Base-by-base conservation (phyloP, 1,140 invertebrate species). In the Aphaenogaster ashmeadi region DNA sequence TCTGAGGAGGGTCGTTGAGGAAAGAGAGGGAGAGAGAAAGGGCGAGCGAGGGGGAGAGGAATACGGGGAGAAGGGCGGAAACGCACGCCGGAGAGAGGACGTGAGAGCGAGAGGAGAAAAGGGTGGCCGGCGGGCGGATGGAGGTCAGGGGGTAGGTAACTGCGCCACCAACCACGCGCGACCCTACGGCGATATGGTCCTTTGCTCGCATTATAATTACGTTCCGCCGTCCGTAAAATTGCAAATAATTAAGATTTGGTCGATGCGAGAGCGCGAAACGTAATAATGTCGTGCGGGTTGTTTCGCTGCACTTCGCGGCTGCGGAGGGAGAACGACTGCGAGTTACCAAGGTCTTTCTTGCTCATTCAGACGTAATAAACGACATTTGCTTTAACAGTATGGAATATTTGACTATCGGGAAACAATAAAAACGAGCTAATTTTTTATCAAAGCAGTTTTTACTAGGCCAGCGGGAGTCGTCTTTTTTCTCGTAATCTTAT, bases 221-320 rank as follows among this genome's bases (percentile, higher is more conserved):
- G 94, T 93, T 93, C 87, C 88, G 88, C 91, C 91, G 92, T 90
- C 92, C 92, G 92, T 94, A 93, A 95, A 95, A 95, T 94, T 95
- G 90, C 92, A 94, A 95, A 95, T 94, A 94, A 94, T 94, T 95
- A 94, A 93, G 93, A 94, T 94, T 93, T 93, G 93, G 94, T 94
- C 93, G 92, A 94, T 94, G 92, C 86, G 88, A 92, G 89, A 89
- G 89, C 78, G 83, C 60, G 74, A 74, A 74, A 81, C 54, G 72
- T 86, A 84, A 84, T 84, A 84, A 84, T 72, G 80, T 60, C 41
- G 69, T 36, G 69, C 54, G 69, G 21, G 52, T 54, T 84, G 80
- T 84, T 74, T 75, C 36, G 54, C 27, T 60, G 80, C 80, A 62
- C 69, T 74, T 60, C 38, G 69, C 69, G 69, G 52, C 27, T 36